Base-by-base conservation (phyloP, 2,888 invertebrate genomes). In the Caenorhabditis macrosperma region DNA sequence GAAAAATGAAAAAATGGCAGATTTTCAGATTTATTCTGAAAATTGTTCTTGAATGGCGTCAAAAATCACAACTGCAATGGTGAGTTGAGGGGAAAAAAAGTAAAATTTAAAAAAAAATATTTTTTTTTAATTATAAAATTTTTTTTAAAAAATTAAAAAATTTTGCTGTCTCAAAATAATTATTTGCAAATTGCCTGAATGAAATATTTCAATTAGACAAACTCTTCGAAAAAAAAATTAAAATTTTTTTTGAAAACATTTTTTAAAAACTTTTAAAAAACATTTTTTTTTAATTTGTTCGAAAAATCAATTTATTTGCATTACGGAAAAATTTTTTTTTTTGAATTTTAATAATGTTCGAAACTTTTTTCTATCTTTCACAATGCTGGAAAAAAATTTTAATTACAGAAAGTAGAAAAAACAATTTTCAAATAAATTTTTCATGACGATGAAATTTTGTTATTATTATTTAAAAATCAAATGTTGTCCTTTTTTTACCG, bases 51-150 rank as follows among this genome's bases (percentile, higher is more conserved):
- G 33, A 33, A 44, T 44, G 44, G 17, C 44, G n/a, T 2, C 2
- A 17, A 44, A 44, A 17, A 1, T 44, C 2, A n/a, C n/a, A 17
- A 17, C 44, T n/a, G 44, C 44, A 4, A 44, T 44, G 54, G 54
- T 54, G n/a, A 30, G 54, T 52, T 35, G 12, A 30, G 44, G 17
- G 26, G 33, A 48, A n/a, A 38, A 38, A 28, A 64, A 38, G 52
- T 63, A 35, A 50, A 33, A 38, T 38, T 38, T 38, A 15, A 64
- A 64, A 64, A 38, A 24, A 38, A 38, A 15, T 38, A 38, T 38
- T 38, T 38, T 38, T 38, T 12, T 33, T 9, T 33, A 33, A 33
- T 33, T 33, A 20, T 4, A 48, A 48, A 48, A 48, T 48, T 20
- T n/a, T 28, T 28, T 30, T 54, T 24, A 12, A 3, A 17, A 44